phyloP scores from a whole-genome alignment of 1,140 invertebrate species.

The Drosophila burlai region DNA sequence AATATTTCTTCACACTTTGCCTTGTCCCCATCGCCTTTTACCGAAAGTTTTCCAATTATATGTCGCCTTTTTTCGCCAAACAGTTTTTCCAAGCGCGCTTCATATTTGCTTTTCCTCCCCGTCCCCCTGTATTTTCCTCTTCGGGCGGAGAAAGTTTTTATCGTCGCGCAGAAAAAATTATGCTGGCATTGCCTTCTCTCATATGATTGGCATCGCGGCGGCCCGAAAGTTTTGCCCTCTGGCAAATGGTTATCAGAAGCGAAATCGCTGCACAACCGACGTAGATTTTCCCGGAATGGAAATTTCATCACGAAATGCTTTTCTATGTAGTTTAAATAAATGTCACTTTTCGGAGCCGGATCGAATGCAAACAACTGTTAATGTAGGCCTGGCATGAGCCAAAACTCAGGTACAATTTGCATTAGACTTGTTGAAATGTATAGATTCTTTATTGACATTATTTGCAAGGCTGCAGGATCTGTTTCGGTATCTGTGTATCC shows the following conservation, averaged over 20 bases:
- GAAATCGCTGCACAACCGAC: conserved; percentile 28
- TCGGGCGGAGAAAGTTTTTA: conserved; percentile 70
- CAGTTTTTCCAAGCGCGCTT: conserved; percentile 42
- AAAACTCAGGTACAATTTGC: conserved; percentile 21
- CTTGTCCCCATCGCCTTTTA: conserved; percentile 55
- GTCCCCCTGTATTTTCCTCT: conserved; percentile 13
- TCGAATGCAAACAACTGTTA: conserved; percentile 24
- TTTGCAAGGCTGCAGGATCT: conserved; percentile 30
- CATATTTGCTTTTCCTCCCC: conserved; percentile 45
- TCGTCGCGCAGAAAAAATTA: conserved; percentile 63
- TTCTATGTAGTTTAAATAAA: conserved; percentile 28
- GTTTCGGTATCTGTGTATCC: not conserved
- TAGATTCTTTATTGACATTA: conserved; percentile 2
- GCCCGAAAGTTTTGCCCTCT: conserved; percentile 51
- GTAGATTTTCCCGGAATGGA: conserved; percentile 22
- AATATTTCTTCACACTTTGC: conserved; percentile 81
- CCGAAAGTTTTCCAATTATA: conserved; percentile 79
- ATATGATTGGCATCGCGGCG: conserved; percentile 66
- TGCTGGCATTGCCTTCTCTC: conserved; percentile 62
- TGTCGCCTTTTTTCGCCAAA: conserved; percentile 59
- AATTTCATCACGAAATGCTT: conserved; percentile 14
- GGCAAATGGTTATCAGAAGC: conserved; percentile 56
- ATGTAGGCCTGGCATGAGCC: conserved; percentile 3
- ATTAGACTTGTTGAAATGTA: conserved; percentile 25
- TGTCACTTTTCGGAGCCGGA: conserved; percentile 10